Evolutionary conservation across 1,140 invertebrate species (phyloP).

Genomic region (Zaprionus davidi): DNA sequence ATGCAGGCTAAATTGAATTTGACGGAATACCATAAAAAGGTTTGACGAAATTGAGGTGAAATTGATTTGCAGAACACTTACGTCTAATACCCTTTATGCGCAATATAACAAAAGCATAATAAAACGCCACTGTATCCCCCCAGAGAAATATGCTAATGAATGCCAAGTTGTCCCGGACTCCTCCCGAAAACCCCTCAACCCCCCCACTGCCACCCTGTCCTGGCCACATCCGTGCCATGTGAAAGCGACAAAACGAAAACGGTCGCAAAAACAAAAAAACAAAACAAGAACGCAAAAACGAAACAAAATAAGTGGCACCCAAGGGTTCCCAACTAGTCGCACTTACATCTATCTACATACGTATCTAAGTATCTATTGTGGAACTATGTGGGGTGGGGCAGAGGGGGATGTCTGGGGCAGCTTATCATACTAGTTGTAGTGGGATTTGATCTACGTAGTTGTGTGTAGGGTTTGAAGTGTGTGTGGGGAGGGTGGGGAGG

Average conservation of each 20-base stretch:
- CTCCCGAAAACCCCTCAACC: constrained; percentile 1
- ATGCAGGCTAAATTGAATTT: constrained; percentile 1
- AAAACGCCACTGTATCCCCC: constrained; percentile 65
- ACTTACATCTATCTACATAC: constrained; percentile 39
- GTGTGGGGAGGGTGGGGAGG: constrained; percentile 11
- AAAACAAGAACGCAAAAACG: constrained; percentile 62
- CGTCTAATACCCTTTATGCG: constrained; percentile 65
- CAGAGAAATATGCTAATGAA: constrained; percentile 81
- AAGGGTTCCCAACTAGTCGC: constrained; percentile 52
- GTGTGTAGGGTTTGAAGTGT: not conserved
- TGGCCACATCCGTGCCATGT: constrained; percentile 14
- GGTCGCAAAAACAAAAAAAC: constrained; percentile 63
- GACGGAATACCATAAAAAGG: constrained; percentile 7
- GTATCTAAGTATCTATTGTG: constrained; percentile 14
- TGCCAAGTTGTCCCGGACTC: constrained; percentile 51
- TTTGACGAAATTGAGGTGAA: constrained; percentile 48
- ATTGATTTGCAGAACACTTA: constrained; percentile 63
- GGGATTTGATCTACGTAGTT: constrained; percentile 4
- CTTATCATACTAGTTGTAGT: constrained; percentile 8
- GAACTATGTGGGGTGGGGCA: not conserved
- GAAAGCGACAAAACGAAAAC: constrained; percentile 44
- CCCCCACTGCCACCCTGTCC: not conserved
- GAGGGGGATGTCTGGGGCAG: not conserved
- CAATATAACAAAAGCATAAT: constrained; percentile 70
- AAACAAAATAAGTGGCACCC: constrained; percentile 77